phyloP scores from a whole-genome alignment of 2,888 invertebrate genomes.

The Dicyrtoma fusca region DNA sequence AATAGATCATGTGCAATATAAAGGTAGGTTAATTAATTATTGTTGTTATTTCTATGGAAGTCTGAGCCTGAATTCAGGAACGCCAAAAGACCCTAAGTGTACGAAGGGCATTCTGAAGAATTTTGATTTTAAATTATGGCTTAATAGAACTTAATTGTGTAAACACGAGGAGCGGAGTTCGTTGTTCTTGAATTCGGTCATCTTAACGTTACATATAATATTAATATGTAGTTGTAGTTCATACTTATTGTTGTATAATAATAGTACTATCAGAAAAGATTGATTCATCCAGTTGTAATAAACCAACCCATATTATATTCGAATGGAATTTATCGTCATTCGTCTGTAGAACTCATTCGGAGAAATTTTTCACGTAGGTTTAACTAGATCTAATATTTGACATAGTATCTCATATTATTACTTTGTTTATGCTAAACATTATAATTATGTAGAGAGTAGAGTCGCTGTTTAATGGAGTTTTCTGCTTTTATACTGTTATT shows the following conservation, averaged over 20 bases:
- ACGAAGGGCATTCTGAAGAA: conserved; percentile 24
- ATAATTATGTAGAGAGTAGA: too few species aligned
- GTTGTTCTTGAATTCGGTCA: conserved; percentile 34
- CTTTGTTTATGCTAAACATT: too few species aligned
- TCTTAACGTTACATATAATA: conserved; percentile 40
- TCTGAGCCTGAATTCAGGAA: conserved; percentile 41
- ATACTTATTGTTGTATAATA: conserved; percentile 43
- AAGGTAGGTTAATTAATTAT: conserved; percentile 31
- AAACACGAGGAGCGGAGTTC: conserved; percentile 22
- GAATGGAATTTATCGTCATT: conserved; percentile 18
- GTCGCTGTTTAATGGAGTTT: too few species aligned
- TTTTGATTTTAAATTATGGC: conserved; percentile 31
- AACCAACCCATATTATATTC: conserved; percentile 38
- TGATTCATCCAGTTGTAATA: conserved; percentile 45
- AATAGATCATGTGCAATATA: conserved; percentile 41
- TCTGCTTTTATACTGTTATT: too few species aligned
- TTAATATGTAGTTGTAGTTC: conserved; percentile 41
- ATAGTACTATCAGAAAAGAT: conserved; percentile 37
- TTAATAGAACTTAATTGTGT: conserved; percentile 37
- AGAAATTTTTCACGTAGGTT: conserved; percentile 25
- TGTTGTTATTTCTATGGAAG: conserved; percentile 40
- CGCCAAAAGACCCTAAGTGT: conserved; percentile 38
- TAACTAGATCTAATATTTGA: conserved; percentile 9
- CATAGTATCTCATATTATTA: too few species aligned
- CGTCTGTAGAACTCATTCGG: conserved; percentile 22